Evolutionary conservation across 2,113 vertebrate species (phyloP).

Genomic region (Pelmatolapia mariae): DNA sequence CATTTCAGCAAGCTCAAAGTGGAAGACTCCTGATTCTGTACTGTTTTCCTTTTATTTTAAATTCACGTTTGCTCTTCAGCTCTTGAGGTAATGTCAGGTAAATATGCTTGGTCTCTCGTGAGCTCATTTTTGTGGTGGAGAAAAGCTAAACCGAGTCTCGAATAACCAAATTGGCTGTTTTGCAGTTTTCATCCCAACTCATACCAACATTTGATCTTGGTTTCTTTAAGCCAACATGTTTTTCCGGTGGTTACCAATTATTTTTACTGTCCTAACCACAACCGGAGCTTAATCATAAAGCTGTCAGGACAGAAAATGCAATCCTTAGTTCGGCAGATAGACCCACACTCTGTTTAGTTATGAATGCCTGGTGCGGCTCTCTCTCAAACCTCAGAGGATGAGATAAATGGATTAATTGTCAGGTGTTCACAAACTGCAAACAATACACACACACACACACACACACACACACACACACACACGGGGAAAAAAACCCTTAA

Average conservation of each 20-base stretch:
- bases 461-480: background rate
- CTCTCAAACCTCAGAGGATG: background rate
- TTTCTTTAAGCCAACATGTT: background rate
- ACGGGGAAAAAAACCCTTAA: background rate
- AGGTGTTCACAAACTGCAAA: background rate
- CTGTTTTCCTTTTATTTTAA: background rate
- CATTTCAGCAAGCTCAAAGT: background rate
- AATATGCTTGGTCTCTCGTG: fast-evolving
- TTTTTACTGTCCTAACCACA: background rate
- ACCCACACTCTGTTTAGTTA: background rate
- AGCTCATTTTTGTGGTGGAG: background rate
- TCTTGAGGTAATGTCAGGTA: background rate
- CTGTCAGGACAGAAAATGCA: background rate
- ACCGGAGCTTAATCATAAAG: background rate
- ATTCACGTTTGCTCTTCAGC: fast-evolving
- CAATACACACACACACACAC: background rate
- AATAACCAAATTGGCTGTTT: fast-evolving
- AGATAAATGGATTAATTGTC: background rate
- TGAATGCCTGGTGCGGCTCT: background rate
- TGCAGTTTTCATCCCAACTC: background rate
- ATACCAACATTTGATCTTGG: background rate
- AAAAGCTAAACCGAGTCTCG: background rate
- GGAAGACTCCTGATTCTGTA: background rate
- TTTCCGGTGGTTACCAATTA: background rate
- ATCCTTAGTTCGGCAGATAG: background rate